Conservation (phyloP, 1,140 invertebrate species). For the Panagrolaimus sp. region DNA sequence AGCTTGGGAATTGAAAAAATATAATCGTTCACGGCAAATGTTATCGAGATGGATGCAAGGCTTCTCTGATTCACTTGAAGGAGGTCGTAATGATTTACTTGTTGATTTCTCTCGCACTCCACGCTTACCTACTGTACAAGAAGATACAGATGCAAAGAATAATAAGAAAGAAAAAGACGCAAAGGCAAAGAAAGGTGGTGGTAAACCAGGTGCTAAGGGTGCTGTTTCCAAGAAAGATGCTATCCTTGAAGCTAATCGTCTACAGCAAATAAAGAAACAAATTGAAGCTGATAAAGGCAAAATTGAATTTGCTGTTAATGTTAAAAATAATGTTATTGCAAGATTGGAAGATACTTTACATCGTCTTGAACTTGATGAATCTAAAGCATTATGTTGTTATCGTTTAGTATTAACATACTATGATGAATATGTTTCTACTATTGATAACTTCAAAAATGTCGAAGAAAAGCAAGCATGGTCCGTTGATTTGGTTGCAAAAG, state of each 20-base stretch:
- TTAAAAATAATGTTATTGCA: constrained; percentile 43
- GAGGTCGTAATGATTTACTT: constrained; percentile 49
- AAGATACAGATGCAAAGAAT: constrained; percentile 24
- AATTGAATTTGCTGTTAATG: constrained; percentile 46
- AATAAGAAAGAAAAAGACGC: constrained; percentile 34
- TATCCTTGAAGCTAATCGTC: constrained; percentile 48
- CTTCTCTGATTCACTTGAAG: constrained; percentile 56
- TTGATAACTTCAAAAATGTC: constrained; percentile 14
- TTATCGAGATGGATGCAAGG: constrained; percentile 51
- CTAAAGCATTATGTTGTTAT: constrained; percentile 52
- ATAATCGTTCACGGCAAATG: constrained; percentile 28
- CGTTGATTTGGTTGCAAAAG: constrained; percentile 43
- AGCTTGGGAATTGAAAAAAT: constrained; percentile 27
- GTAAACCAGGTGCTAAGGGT: constrained; percentile 22
- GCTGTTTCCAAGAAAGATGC: constrained; percentile 53
- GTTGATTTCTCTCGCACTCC: constrained; percentile 55
- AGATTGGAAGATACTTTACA: constrained; percentile 42
- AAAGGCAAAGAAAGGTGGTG: constrained; percentile 31
- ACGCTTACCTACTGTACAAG: constrained; percentile 36
- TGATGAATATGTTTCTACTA: constrained; percentile 16
- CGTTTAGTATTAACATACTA: constrained; percentile 38
- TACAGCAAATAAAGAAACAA: constrained; percentile 45
- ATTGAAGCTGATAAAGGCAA: constrained; percentile 50
- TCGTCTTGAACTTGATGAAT: constrained; percentile 53
- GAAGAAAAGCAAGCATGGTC: constrained; percentile 38